A percentile compares a stretch with the other conserved stretches of the same genome.
Evolutionary conservation across 2,797 vertebrate genomes (phyloP).

Genomic region (Prionace glauca): DNA sequence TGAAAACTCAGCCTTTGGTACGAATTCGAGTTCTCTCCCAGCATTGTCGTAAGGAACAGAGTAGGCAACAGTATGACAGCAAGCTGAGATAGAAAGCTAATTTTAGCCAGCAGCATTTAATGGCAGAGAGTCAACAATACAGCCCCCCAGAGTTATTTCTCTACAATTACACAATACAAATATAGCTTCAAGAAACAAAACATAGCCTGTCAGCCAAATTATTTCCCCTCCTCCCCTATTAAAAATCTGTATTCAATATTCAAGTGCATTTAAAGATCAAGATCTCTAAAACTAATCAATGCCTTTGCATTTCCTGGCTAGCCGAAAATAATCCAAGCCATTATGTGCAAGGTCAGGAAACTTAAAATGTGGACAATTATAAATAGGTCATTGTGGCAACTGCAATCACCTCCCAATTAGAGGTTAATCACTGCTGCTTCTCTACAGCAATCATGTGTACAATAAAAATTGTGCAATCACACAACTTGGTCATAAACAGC

Average conservation of each 20-base stretch:
- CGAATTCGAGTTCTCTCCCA: not conserved
- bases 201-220: not conserved
- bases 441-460: not conserved
- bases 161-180: not conserved
- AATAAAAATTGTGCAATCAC: not conserved
- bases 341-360: not conserved
- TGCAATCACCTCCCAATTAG: not conserved
- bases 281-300: not conserved
- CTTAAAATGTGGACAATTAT: not conserved
- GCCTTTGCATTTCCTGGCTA: not conserved
- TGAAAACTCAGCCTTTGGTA: not conserved
- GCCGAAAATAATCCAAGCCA: not conserved
- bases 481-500: not conserved
- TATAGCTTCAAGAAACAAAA: not conserved
- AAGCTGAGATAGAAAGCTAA: not conserved
- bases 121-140: not conserved
- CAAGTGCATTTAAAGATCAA: not conserved
- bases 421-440: constrained; percentile 21
- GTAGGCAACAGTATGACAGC: not conserved
- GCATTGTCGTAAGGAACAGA: not conserved
- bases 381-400: not conserved
- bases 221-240: no score
- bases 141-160: not conserved
- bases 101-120: not conserved
- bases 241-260: not conserved